Evolutionary conservation across 2,113 vertebrate species (phyloP), one percentile per base, ranked within the genome.

Genomic region (Holacanthus passer): DNA sequence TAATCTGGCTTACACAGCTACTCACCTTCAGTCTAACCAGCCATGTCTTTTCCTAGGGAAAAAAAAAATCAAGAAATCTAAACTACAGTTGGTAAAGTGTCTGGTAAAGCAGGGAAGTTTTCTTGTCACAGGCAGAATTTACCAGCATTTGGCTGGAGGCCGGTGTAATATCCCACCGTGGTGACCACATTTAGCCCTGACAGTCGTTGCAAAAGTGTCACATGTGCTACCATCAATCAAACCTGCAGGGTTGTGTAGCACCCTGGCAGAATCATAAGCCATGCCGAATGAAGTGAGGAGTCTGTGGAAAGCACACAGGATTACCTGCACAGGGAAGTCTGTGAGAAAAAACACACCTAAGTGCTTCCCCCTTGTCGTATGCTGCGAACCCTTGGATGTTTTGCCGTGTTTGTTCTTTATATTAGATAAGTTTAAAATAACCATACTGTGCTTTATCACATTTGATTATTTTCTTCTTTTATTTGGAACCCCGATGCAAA

Each of bases 191-290:
- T 73, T 78, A 73, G 77, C 80, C 45, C 55, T 0, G 29, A 22
- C 12, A 12, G 27, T 22, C 32, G 19, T 19, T 52, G 4, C 3
- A 20, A 10, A 31, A 60, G 62, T 17, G 48, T 73, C 39, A 41
- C 89, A 90, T 84, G 68, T 88, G 89, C 39, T 86, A 12, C 70
- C 58, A 59, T 92, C 88, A 87, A 79, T 91, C 88, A 91, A 77
- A 79, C 7, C 73, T 37, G 81, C 76, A 60, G 72, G 32, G 45
- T 14, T 56, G n/a, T 31, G 79, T 4, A 22, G 73, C 64, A 59
- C 22, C 62, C 17, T 22, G 29, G 8, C 0, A 20, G 39, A 39
- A 68, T 68, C 52, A 50, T 41, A 45, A 56, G 39, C 39, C 52
- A 52, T 12, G 27, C 24, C 7, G 32, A 56, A 70, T 50, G 37